These are phyloP conservation scores for Phaetusa simplex DNA, from an alignment of 2,113 vertebrate species.

Conservation along the genomic window DNA sequence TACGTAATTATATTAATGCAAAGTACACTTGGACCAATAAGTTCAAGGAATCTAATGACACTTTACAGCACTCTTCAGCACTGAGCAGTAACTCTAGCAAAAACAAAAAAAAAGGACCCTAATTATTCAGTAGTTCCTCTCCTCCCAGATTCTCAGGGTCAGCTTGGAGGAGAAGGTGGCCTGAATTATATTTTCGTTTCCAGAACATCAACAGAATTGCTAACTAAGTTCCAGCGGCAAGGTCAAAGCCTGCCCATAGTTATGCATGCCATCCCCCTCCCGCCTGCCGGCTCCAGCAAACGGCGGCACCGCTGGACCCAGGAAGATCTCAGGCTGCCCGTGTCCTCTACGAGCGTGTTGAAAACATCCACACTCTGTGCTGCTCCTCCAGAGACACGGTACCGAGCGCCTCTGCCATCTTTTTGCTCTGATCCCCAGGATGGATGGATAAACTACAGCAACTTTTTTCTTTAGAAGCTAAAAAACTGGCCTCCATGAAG, in stretches of 20 bases:
- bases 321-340: not conserved
- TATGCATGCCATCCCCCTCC: not conserved
- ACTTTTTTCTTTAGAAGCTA: not conserved
- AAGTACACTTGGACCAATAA: not conserved
- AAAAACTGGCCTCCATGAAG: not conserved
- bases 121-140: constrained; percentile 41
- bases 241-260: not conserved
- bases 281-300: not conserved
- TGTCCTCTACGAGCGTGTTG: rapidly evolving
- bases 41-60: constrained; percentile 43
- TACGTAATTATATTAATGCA: not conserved
- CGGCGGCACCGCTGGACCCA: rapidly evolving
- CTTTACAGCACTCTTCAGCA: not conserved
- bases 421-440: not conserved
- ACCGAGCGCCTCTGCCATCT: not conserved
- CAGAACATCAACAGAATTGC: constrained; percentile 45
- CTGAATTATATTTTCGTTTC: constrained; percentile 51
- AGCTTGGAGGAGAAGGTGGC: constrained; percentile 56
- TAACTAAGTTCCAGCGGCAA: constrained; percentile 47
- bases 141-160: constrained; percentile 48
- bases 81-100: not conserved
- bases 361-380: rapidly evolving
- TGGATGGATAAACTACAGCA: rapidly evolving
- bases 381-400: not conserved
- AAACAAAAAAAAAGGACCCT: not conserved